These are phyloP conservation scores for Danio rerio DNA, from an alignment of 2,113 vertebrate genomes.

Conservation along the genomic window DNA sequence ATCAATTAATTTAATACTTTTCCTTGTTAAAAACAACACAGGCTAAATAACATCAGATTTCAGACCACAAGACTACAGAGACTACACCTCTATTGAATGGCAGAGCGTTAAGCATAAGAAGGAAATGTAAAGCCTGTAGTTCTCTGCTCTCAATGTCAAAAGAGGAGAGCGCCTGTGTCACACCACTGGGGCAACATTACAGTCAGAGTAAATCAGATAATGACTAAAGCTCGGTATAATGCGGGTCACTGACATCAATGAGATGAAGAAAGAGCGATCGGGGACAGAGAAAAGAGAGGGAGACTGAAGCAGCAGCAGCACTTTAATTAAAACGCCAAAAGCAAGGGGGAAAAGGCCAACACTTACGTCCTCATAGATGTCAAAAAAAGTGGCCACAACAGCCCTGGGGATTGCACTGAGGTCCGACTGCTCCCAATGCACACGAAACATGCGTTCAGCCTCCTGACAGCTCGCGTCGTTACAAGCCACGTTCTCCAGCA, in stretches of 20 bases:
- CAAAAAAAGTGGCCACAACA: slow-evolving; percentile 90
- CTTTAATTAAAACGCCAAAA: slow-evolving; percentile 26
- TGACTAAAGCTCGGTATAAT: slow-evolving; percentile 21
- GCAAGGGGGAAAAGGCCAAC: slow-evolving; percentile 21
- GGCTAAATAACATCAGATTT: background rate
- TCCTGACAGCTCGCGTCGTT: slow-evolving; percentile 78
- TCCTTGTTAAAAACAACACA: background rate
- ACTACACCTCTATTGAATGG: background rate
- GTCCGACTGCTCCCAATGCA: slow-evolving; percentile 91
- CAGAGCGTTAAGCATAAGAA: background rate
- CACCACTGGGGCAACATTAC: slow-evolving; percentile 43
- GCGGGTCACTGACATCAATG: slow-evolving; percentile 29
- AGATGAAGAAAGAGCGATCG: slow-evolving; percentile 36
- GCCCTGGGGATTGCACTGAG: slow-evolving; percentile 88
- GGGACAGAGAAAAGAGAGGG: slow-evolving; percentile 37
- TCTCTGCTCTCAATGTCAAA: slow-evolving; percentile 41
- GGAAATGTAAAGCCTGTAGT: background rate
- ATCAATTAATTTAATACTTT: background rate
- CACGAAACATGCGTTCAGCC: slow-evolving; percentile 83
- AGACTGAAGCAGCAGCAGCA: background rate
- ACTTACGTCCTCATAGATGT: slow-evolving; percentile 99
- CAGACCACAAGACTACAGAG: background rate
- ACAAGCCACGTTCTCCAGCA: slow-evolving; percentile 92
- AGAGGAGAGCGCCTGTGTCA: slow-evolving; percentile 18
- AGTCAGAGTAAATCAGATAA: slow-evolving; percentile 49